Base-by-base conservation (phyloP, 1,140 invertebrate species). In the Cheumatopsyche charites region DNA sequence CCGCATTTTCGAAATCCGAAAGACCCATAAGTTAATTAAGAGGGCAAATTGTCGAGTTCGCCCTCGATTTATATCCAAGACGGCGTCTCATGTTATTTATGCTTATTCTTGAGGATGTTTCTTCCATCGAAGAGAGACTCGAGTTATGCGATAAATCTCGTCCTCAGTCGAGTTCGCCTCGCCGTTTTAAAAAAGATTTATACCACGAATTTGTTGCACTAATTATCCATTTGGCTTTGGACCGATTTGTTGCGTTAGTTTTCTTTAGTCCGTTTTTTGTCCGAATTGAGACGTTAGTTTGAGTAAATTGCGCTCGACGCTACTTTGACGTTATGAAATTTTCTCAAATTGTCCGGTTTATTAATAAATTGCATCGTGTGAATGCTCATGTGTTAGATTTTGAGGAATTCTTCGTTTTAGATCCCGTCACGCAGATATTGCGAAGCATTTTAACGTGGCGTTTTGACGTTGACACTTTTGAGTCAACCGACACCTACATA, bases 391-490 rank as follows among this genome's bases (percentile, higher is more conserved):
- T 49, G 13, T 36, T 9, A 36, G 29, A 36, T 36, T 36, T 36
- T 36, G 29, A 36, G 29, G 9, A 36, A 36, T 36, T 36, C 29
- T 36, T 21, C 19, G 19, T 58, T 36, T 58, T 26, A 58, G 55
- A 58, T 63, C 42, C 29, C 62, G 62, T 63, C 62, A 42, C 62
- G 15, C 29, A 42, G 7, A 21, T 21, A 47, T 26, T 42, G 43
- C 43, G 43, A 15, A 42, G 63, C 21, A 66, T 68, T 58, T 68
- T 42, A 68, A 61, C 67, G 55, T 73, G 71, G 58, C 71, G 43
- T 61, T 62, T 67, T 73, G 71, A 73, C 71, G 66, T 68, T 73
- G 71, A 73, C 71, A 73, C 71, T 68, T 73, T 73, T 73, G 71
- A 73, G 71, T 73, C 65, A 73, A 73, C 65, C 29, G 71, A 73